Evolutionary conservation across 2,888 invertebrate genomes (phyloP).

Genomic region (Sceliomorpha sp.): DNA sequence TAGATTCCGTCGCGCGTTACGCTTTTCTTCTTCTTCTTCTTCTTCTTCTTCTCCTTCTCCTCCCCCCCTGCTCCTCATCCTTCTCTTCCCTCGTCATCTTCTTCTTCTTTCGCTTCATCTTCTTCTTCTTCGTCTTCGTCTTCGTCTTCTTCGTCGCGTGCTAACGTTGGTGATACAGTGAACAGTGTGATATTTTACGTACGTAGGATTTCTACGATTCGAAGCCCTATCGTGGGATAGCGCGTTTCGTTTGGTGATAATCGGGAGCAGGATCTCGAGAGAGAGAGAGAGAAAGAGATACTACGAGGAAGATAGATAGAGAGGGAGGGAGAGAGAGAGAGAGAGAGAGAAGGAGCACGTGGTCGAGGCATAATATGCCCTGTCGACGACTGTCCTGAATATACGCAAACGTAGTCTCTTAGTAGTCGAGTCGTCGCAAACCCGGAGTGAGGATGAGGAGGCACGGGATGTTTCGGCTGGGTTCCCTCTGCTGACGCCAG

Average conservation of each 20-base stretch:
- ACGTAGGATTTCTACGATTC: conserved; percentile 16
- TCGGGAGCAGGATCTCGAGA: conserved; percentile 21
- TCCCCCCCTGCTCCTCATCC: too few relatives aligned
- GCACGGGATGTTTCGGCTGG: conserved; percentile 58
- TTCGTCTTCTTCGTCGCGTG: conserved; percentile 14
- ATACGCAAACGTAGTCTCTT: conserved; percentile 14
- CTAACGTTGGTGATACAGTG: conserved; percentile 51
- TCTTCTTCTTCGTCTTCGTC: too few relatives aligned
- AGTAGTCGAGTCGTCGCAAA: too few relatives aligned
- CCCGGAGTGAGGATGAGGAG: conserved; percentile 72
- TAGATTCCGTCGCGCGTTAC: too few relatives aligned
- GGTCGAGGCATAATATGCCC: conserved; percentile 59
- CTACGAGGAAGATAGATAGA: too few relatives aligned
- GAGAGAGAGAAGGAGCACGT: conserved; percentile 54
- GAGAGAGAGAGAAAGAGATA: too few relatives aligned
- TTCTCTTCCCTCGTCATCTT: too few relatives aligned
- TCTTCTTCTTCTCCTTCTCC: too few relatives aligned
- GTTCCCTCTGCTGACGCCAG: conserved; percentile 73
- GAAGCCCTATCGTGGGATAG: conserved; percentile 40
- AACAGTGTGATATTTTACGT: conserved; percentile 37
- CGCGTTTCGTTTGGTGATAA: conserved; percentile 22
- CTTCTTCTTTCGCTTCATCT: too few relatives aligned
- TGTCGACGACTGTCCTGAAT: conserved; percentile 52
- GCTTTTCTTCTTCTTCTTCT: too few relatives aligned
- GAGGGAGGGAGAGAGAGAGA: conserved; percentile 2